Evolutionary conservation across 1,140 invertebrate genomes (phyloP).

Genomic region (Brachionus angularis): DNA sequence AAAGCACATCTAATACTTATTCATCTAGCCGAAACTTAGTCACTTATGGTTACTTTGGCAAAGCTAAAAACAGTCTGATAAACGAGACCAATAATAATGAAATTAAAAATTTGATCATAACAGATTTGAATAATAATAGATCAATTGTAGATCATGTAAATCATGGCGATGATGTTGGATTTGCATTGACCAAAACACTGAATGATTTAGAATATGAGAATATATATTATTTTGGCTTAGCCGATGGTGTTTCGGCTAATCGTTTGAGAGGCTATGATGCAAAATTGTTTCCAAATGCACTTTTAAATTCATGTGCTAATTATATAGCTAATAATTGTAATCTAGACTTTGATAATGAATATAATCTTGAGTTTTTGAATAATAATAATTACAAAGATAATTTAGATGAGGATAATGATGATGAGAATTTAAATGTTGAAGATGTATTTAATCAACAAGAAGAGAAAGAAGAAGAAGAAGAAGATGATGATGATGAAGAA

Average conservation of each 20-base stretch:
- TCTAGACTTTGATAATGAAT: background rate
- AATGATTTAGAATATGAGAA: background rate
- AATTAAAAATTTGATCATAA: background rate
- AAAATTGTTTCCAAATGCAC: slow-evolving; percentile 29
- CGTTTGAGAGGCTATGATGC: slow-evolving; percentile 26
- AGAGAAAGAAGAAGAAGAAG: background rate
- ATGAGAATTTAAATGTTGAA: background rate
- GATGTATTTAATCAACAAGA: background rate
- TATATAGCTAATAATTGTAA: background rate
- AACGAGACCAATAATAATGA: slow-evolving; percentile 8
- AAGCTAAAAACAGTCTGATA: no score
- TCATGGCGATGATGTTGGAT: slow-evolving; percentile 24
- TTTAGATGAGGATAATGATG: background rate
- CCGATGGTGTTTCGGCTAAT: slow-evolving; percentile 41
- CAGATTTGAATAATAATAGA: background rate
- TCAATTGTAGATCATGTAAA: background rate
- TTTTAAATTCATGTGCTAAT: background rate
- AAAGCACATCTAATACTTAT: no score
- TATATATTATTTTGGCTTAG: slow-evolving; percentile 26
- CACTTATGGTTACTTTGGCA: slow-evolving; percentile 34
- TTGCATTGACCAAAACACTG: background rate
- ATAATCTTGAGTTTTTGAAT: slow-evolving; percentile 5
- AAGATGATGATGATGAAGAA: background rate
- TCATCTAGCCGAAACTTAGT: no score
- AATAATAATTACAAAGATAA: slow-evolving; percentile 18